These are phyloP conservation scores for Philopedon plagiatum DNA, from an alignment of 2,888 invertebrate species.

Conservation along the genomic window DNA sequence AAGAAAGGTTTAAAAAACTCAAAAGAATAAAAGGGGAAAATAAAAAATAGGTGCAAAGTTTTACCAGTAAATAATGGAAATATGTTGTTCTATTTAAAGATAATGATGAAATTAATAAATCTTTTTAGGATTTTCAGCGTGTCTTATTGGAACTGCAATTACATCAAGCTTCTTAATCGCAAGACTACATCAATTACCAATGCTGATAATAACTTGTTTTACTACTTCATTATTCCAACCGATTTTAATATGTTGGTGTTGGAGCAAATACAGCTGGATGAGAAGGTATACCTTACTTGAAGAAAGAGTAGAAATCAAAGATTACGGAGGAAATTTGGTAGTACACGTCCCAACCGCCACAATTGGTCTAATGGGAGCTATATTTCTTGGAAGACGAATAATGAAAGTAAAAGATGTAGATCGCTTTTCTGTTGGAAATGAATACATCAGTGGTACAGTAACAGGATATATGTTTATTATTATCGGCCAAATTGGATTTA, in stretches of 20 bases:
- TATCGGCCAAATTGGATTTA: slow-evolving; percentile 60
- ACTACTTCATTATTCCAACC: slow-evolving; percentile 62
- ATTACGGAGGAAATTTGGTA: slow-evolving; percentile 62
- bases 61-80: no score
- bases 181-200: slow-evolving; percentile 59
- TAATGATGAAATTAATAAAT: no score
- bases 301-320: slow-evolving; percentile 58
- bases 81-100: no score
- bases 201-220: slow-evolving; percentile 55
- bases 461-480: slow-evolving; percentile 65
- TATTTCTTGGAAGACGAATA: slow-evolving; percentile 63
- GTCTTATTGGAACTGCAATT: slow-evolving; percentile 63
- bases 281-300: slow-evolving; percentile 53
- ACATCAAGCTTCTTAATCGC: slow-evolving; percentile 62
- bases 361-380: slow-evolving; percentile 60
- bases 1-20: no score
- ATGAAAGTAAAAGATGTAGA: slow-evolving; percentile 63
- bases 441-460: slow-evolving; percentile 60
- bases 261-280: slow-evolving; percentile 65
- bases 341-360: slow-evolving; percentile 63
- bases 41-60: no score
- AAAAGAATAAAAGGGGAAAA: no score
- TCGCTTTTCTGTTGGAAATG: slow-evolving; percentile 62
- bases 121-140: slow-evolving; percentile 60
- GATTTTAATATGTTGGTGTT: slow-evolving; percentile 65